Conservation (phyloP, 2,888 invertebrate genomes). For the Melolontha melolontha region DNA sequence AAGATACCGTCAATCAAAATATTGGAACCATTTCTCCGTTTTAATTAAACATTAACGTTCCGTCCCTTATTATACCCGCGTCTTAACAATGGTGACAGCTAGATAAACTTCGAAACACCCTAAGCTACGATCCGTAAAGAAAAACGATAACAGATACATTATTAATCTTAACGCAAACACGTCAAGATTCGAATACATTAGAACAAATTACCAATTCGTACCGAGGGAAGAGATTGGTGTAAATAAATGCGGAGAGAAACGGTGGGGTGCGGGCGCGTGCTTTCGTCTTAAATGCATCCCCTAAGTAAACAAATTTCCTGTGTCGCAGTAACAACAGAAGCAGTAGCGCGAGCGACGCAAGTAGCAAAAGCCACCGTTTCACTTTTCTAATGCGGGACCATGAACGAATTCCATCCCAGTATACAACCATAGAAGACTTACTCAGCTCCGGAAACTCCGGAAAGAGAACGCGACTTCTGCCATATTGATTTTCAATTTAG, state of each 20-base stretch:
- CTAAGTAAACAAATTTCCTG: conserved; percentile 29
- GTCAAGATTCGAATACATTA: conserved; percentile 20
- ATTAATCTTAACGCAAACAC: conserved; percentile 27
- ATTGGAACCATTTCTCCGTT: too few relatives aligned
- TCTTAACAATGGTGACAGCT: too few relatives aligned
- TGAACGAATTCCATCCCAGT: conserved; percentile 23
- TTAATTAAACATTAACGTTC: too few relatives aligned
- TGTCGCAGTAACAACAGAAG: conserved; percentile 12
- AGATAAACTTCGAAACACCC: background rate
- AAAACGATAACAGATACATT: conserved; percentile 12
- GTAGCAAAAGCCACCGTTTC: conserved; percentile 11
- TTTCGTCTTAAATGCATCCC: conserved; percentile 30
- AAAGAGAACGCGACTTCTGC: conserved; percentile 44
- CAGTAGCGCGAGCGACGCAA: background rate
- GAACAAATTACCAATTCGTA: conserved; percentile 20
- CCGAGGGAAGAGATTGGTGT: conserved; percentile 14
- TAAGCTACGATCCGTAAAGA: background rate
- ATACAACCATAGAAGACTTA: conserved; percentile 6
- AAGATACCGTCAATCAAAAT: too few relatives aligned
- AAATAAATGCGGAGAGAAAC: conserved; percentile 22
- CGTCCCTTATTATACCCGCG: too few relatives aligned
- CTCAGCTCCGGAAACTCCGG: conserved; percentile 19
- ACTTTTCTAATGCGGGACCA: conserved; percentile 14
- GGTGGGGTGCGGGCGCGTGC: conserved; percentile 8
- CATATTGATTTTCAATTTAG: conserved; percentile 63